Evolutionary conservation across 1,140 invertebrate species (phyloP).

Genomic region (Scaptomyza montana): DNA sequence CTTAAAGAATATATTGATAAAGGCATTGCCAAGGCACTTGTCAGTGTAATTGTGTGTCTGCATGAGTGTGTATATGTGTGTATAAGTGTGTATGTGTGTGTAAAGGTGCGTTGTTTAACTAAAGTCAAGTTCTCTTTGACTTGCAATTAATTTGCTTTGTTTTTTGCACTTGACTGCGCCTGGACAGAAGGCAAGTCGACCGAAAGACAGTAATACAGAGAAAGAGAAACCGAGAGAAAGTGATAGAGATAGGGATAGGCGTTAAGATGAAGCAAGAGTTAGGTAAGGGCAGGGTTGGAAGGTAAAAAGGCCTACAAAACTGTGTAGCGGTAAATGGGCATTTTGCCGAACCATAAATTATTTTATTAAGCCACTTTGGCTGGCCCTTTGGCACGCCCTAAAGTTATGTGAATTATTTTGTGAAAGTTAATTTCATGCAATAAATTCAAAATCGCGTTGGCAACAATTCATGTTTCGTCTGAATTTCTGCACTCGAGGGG

Average conservation of each 20-base stretch:
- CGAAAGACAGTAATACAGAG: not conserved
- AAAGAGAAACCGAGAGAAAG: slow-evolving; percentile 7
- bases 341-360: slow-evolving; percentile 73
- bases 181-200: slow-evolving; percentile 5
- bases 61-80: slow-evolving; percentile 7
- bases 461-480: slow-evolving; percentile 52
- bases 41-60: slow-evolving; percentile 7
- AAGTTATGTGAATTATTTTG: slow-evolving; percentile 82
- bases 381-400: slow-evolving; percentile 60
- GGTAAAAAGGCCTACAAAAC: slow-evolving; percentile 1
- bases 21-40: slow-evolving; percentile 60
- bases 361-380: slow-evolving; percentile 81
- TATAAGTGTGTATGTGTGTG: slow-evolving; percentile 22
- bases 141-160: slow-evolving; percentile 83
- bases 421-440: slow-evolving; percentile 81
- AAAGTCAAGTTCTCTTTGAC: slow-evolving; percentile 77
- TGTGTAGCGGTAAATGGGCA: slow-evolving; percentile 56
- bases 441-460: slow-evolving; percentile 79
- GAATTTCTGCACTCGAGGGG: slow-evolving; percentile 24
- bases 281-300: not conserved
- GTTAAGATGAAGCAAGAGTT: not conserved
- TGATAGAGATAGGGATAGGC: slow-evolving; percentile 6
- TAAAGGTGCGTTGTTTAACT: slow-evolving; percentile 63
- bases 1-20: slow-evolving; percentile 78
- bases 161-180: slow-evolving; percentile 66